Conservation (phyloP, 2,888 invertebrate species). For the Lithophane socia region DNA sequence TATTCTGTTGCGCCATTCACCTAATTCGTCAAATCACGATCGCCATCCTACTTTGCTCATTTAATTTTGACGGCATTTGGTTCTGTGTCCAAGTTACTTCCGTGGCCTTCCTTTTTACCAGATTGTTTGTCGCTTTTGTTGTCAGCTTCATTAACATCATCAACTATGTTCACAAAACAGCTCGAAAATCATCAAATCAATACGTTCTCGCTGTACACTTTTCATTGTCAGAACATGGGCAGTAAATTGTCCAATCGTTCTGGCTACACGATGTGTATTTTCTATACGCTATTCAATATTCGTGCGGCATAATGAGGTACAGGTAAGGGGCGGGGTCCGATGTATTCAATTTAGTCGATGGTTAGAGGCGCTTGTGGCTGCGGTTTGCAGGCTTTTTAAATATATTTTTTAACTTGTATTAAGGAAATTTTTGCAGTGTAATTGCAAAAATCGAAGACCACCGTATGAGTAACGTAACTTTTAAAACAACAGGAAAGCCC, state of each 20-base stretch:
- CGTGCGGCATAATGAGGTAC: conserved; percentile 68
- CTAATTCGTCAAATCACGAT: background rate
- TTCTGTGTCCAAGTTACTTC: background rate
- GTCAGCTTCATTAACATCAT: background rate
- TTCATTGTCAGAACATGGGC: conserved; percentile 39
- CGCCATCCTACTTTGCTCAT: background rate
- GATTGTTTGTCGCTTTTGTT: background rate
- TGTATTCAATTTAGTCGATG: conserved; percentile 66
- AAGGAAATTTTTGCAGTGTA: background rate
- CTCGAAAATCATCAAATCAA: conserved; percentile 22
- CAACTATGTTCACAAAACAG: background rate
- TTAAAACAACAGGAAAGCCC: background rate
- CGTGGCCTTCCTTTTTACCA: accelerated
- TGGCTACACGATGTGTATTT: conserved; percentile 55
- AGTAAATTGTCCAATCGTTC: conserved; percentile 58
- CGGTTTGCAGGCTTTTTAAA: conserved; percentile 29
- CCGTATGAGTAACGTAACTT: background rate
- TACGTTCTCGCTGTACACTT: conserved; percentile 22
- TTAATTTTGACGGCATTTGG: background rate
- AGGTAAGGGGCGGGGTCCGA: conserved; percentile 71
- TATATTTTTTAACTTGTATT: background rate
- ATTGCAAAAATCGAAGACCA: background rate
- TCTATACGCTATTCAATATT: conserved; percentile 66
- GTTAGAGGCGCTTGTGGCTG: conserved; percentile 42
- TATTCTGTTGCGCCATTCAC: background rate